Conservation (phyloP, 2,797 vertebrate species). For the Sylvia borin region DNA sequence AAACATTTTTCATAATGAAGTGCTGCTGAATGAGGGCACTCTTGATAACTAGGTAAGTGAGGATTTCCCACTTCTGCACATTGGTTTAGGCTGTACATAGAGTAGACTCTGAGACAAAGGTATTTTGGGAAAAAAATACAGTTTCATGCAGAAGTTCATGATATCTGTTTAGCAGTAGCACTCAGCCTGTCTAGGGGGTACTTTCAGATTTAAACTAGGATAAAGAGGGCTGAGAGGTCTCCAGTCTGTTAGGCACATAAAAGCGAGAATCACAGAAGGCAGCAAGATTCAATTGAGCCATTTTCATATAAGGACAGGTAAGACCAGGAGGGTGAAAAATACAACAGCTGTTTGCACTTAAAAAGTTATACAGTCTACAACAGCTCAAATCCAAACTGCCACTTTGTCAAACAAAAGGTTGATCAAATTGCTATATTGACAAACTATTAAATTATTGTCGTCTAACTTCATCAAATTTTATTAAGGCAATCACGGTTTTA, state of each 20-base stretch:
- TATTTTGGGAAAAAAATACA: background rate
- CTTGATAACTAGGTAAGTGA: background rate
- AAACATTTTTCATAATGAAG: background rate
- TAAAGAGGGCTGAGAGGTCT: background rate
- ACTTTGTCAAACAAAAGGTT: background rate
- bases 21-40: background rate
- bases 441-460: background rate
- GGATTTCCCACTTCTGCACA: background rate
- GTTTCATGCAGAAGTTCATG: background rate
- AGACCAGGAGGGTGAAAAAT: background rate
- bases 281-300: background rate
- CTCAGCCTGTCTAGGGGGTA: background rate
- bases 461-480: background rate
- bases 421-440: background rate
- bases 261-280: background rate
- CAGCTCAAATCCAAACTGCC: background rate
- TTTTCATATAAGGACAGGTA: background rate
- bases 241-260: background rate
- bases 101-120: background rate
- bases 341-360: background rate
- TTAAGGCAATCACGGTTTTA: background rate
- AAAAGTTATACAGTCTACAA: background rate
- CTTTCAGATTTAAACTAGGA: background rate
- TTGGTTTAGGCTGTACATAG: background rate
- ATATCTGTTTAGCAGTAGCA: background rate